Percentiles rank a stretch among this genome's conserved stretches.
Conservation (phyloP, 2,888 invertebrate genomes). For the Noctua pronuba region DNA sequence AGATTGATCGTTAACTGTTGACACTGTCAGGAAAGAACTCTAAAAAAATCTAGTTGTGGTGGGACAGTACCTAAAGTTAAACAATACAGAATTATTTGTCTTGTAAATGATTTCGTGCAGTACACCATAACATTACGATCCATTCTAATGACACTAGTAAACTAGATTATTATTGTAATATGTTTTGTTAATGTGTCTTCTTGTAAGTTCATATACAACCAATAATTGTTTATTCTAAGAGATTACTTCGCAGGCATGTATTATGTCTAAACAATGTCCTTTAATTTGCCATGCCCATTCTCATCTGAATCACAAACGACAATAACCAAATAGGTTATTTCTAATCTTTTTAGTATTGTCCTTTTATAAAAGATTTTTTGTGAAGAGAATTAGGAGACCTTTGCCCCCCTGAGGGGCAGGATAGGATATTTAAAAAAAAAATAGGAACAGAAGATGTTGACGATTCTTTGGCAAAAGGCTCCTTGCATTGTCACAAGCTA, state of each 20-base stretch:
- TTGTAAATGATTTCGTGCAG: not conserved
- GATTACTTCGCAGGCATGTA: conserved; percentile 7
- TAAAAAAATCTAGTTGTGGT: not conserved
- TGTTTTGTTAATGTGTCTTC: not conserved
- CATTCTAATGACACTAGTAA: not conserved
- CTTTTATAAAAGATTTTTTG: not conserved
- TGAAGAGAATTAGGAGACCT: not conserved
- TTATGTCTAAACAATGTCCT: not conserved
- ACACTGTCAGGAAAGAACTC: not conserved
- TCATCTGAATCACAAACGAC: not conserved
- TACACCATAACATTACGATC: not conserved
- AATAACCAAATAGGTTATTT: not conserved
- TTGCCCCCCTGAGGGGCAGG: not conserved
- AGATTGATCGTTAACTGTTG: not conserved
- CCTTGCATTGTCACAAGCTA: conserved; percentile 12
- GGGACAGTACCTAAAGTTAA: not conserved
- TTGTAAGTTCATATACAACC: not conserved
- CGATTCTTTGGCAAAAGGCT: not conserved
- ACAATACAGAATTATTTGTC: not conserved
- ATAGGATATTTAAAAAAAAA: not conserved
- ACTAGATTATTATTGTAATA: conserved; percentile 1
- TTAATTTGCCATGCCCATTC: not conserved
- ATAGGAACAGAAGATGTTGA: not conserved
- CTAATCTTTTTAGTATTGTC: not conserved
- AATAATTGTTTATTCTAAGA: conserved; percentile 2